A percentile compares a stretch with the other conserved stretches of the same genome.
phyloP scores from a whole-genome alignment of 2,888 invertebrate genomes.

The Augiades crinisus region DNA sequence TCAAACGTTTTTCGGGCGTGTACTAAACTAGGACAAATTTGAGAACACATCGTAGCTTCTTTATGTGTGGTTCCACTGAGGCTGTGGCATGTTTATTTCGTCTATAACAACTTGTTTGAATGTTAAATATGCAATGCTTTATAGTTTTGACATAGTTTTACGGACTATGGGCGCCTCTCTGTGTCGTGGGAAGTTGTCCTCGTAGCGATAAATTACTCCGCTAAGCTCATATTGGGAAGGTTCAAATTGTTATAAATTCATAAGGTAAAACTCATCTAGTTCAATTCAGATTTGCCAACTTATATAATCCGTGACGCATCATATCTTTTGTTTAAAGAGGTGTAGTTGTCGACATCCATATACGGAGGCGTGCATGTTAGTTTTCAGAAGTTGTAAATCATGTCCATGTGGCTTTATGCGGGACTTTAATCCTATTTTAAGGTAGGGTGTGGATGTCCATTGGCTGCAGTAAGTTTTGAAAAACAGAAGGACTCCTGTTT shows the following conservation, averaged over 20 bases:
- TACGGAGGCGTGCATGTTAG: no score
- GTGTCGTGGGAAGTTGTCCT: constrained; percentile 12
- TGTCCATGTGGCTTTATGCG: no score
- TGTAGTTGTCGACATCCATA: no score
- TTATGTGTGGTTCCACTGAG: neutral
- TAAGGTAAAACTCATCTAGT: no score
- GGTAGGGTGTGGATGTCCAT: no score
- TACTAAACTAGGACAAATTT: neutral
- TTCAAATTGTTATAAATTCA: constrained; percentile 17
- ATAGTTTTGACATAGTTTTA: constrained; percentile 14
- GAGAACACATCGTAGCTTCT: neutral
- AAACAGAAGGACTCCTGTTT: no score
- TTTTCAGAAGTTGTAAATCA: no score
- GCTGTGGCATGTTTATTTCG: constrained; percentile 8
- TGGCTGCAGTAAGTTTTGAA: no score
- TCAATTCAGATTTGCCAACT: no score
- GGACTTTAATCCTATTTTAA: no score
- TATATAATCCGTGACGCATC: no score
- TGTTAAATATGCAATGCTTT: constrained; percentile 9
- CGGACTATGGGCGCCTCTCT: constrained; percentile 8
- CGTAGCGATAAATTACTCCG: neutral
- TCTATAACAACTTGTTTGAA: constrained; percentile 12
- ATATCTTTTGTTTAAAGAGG: no score
- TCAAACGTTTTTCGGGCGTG: neutral
- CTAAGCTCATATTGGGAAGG: neutral